phyloP scores from a whole-genome alignment of 2,113 vertebrate species.

The Corynorhinus townsendii region DNA sequence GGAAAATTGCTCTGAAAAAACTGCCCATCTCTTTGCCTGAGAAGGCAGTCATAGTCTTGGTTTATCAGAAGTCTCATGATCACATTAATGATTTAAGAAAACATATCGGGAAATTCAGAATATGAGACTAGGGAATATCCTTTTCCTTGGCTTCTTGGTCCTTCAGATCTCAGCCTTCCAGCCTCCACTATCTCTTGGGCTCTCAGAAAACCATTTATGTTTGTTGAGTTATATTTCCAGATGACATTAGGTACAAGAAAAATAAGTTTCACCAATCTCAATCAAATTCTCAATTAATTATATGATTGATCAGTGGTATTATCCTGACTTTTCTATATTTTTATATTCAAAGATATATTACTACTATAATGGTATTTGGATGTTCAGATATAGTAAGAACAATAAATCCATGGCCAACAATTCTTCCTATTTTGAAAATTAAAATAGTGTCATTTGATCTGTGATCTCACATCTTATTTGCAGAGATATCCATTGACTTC shows the following conservation, averaged over 20 bases:
- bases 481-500: not conserved
- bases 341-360: not conserved
- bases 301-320: not conserved
- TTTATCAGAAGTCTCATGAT: not conserved
- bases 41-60: not conserved
- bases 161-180: not conserved
- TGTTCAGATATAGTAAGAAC: not conserved
- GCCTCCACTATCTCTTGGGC: not conserved
- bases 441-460: not conserved
- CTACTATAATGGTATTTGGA: not conserved
- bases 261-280: not conserved
- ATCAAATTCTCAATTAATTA: not conserved
- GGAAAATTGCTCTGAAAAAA: not conserved
- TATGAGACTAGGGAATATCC: not conserved
- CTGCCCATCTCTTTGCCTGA: not conserved
- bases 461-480: not conserved
- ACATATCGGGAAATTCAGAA: not conserved
- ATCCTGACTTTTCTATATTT: not conserved
- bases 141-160: not conserved
- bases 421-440: not conserved
- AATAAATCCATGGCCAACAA: not conserved
- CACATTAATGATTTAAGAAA: not conserved
- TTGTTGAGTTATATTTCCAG: not conserved
- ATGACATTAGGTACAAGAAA: not conserved
- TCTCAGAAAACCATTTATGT: not conserved